A percentile compares a stretch with the other conserved stretches of the same genome.
phyloP scores from a whole-genome alignment of 2,797 vertebrate genomes.

The Sebastes glaucus region DNA sequence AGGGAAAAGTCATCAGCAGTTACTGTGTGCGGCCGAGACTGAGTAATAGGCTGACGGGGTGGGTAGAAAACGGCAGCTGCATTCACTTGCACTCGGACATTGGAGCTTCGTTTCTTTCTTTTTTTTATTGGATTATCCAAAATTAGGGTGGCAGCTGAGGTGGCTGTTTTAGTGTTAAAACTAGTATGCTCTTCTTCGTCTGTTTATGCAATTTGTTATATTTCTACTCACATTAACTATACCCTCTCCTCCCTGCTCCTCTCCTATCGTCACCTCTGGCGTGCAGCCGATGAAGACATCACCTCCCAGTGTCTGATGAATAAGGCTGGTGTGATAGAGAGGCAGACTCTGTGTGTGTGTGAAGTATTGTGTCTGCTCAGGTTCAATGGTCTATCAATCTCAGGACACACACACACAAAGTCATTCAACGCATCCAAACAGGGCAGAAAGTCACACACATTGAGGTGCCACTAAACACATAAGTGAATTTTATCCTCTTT shows the following conservation, averaged over 20 bases:
- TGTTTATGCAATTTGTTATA: neutral
- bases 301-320: conserved; percentile 55
- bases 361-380: conserved; percentile 64
- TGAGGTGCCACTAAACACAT: neutral
- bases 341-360: conserved; percentile 35
- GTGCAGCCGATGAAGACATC: conserved; percentile 64
- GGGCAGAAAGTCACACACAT: conserved; percentile 12
- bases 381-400: conserved; percentile 66
- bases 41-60: too few relatives aligned
- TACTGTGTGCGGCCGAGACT: fast-evolving
- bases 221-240: neutral
- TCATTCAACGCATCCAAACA: conserved; percentile 8
- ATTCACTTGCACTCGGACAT: too few relatives aligned
- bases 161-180: too few relatives aligned
- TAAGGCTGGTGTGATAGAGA: conserved; percentile 22
- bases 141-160: too few relatives aligned
- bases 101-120: too few relatives aligned
- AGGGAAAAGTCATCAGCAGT: too few relatives aligned
- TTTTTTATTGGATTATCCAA: too few relatives aligned
- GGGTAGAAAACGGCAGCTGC: too few relatives aligned
- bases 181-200: neutral
- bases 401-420: neutral
- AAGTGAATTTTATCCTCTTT: neutral
- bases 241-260: neutral
- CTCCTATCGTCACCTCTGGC: conserved; percentile 46